Percentiles rank a stretch among this genome's conserved stretches.
Conservation (phyloP, 1,140 invertebrate genomes). For the Chironomus tepperi region DNA sequence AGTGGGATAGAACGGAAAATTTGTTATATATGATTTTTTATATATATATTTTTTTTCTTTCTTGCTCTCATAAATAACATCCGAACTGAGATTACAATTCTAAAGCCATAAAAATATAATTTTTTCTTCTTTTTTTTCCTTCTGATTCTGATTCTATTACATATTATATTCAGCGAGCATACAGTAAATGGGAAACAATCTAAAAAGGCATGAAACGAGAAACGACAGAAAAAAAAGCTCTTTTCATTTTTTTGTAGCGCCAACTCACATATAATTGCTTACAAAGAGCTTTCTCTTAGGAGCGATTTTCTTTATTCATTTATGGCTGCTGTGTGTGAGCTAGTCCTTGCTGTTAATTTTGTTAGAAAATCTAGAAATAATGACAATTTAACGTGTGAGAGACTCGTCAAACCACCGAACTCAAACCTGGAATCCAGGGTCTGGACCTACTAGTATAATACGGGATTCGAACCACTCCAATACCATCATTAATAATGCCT, state of each 20-base stretch:
- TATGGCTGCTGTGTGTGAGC: neutral
- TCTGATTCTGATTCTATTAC: neutral
- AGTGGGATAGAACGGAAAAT: neutral
- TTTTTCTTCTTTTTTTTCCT: neutral
- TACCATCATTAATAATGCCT: too few relatives aligned
- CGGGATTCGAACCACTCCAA: too few relatives aligned
- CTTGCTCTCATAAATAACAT: conserved; percentile 11
- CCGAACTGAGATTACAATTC: conserved; percentile 3
- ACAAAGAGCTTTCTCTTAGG: neutral
- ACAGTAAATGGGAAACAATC: too few relatives aligned
- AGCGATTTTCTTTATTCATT: neutral
- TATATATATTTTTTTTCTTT: neutral
- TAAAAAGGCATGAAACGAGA: too few relatives aligned
- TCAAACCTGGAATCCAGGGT: too few relatives aligned
- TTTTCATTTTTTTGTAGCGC: neutral
- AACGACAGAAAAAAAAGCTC: too few relatives aligned
- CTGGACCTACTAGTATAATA: too few relatives aligned
- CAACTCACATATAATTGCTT: neutral
- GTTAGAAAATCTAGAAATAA: too few relatives aligned
- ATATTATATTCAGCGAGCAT: too few relatives aligned
- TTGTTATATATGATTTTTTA: conserved; percentile 16
- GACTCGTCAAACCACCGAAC: too few relatives aligned
- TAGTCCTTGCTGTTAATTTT: too few relatives aligned
- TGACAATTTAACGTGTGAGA: too few relatives aligned
- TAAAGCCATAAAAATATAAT: conserved; percentile 21